Base-by-base conservation (phyloP, 2,797 vertebrate genomes). In the Coracias cyanogaster region DNA sequence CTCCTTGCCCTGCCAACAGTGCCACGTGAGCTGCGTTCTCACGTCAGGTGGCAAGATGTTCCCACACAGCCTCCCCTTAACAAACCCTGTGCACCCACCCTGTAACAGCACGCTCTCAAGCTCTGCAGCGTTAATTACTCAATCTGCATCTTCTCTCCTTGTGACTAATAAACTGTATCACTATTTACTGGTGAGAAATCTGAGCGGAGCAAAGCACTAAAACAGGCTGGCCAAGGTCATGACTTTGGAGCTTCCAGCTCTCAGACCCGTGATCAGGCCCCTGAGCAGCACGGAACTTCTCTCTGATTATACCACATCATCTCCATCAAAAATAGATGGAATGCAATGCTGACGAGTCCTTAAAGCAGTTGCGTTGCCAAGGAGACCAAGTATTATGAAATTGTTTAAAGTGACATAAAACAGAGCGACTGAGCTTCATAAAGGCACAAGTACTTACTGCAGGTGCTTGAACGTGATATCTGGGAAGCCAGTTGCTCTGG, bases 381-480 rank as follows among this genome's bases (percentile, higher is more conserved):
- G 94, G 93, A 95, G 92, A 93, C 85, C 24, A 58, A 85, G 58
- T 22, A 54, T 57, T 77, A 85, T n/a, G 76, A 91, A 96, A 95
- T 31, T 61, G 61, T 69, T 86, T 51, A 45, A 94, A 95, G 60
- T 69, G 70, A 84, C 79, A 92, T 66, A 81, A 94, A 93, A 90
- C 18, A 73, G 60, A 92, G 74, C 41, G 76, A 72, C 31, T 10
- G 51, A 87, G 79, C 35, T 54, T n/a, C 64, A 35, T 21, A 39
- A 45, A 57, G 66, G 80, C 85, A 41, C 94, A 39, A 61, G 51
- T 64, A 94, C 99, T 98, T 90, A 99, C 99, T 99, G 98, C 57
- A 99, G 97, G 93, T 99, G 99, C 86, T 99, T 99, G 96, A 98
- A 98, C 26, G 99, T 99, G 98, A 99, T 98, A 96, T 99, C 99